Conservation (phyloP, 2,888 invertebrate species). For the Melolontha melolontha region DNA sequence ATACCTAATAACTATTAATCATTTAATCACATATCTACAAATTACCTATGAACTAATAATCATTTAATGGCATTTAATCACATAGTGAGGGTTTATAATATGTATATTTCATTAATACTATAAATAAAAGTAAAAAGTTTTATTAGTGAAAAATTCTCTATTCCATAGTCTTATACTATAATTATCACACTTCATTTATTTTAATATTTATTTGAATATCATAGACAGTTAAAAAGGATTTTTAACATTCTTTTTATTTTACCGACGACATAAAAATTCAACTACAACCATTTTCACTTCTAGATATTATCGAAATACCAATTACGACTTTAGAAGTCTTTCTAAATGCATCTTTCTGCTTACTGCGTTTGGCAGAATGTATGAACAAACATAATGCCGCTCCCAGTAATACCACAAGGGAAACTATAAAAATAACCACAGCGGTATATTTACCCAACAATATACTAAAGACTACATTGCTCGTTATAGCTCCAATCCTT, state of each 20-base stretch:
- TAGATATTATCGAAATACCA: constrained; percentile 44
- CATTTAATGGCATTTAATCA: too few species aligned
- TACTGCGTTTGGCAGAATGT: background rate
- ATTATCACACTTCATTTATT: too few species aligned
- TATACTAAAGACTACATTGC: constrained; percentile 74
- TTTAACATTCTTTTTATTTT: constrained; percentile 16
- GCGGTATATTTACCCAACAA: constrained; percentile 74
- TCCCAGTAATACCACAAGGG: constrained; percentile 66
- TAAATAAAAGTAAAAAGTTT: too few species aligned
- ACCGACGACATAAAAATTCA: too few species aligned
- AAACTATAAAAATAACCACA: constrained; percentile 73
- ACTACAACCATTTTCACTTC: constrained; percentile 21
- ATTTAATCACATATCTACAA: too few species aligned
- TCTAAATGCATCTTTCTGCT: background rate
- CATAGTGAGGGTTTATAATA: too few species aligned
- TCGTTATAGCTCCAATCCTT: constrained; percentile 74
- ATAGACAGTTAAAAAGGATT: constrained; percentile 5
- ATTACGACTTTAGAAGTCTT: constrained; percentile 10
- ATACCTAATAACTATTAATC: too few species aligned
- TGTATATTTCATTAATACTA: too few species aligned
- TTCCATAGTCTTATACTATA: too few species aligned
- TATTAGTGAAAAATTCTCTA: too few species aligned
- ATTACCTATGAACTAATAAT: too few species aligned
- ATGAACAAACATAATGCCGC: constrained; percentile 61
- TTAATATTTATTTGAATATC: too few species aligned